Conservation (phyloP, 2,113 vertebrate species). For the Lycaon pictus region DNA sequence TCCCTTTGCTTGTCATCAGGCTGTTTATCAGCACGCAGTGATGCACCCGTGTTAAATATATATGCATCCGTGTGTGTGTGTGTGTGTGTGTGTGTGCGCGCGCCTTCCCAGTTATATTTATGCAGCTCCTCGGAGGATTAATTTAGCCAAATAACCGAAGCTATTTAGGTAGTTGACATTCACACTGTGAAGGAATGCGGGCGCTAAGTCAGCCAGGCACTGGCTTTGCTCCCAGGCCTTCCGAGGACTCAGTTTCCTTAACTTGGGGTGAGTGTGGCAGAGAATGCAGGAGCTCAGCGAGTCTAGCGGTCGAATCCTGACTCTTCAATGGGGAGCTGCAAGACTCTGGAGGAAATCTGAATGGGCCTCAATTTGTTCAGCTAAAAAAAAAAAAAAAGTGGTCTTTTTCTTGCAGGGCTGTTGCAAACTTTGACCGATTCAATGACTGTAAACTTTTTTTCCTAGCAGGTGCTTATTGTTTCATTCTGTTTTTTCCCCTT, state of each 20-base stretch:
- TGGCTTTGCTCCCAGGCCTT: background rate
- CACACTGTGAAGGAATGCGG: slow-evolving; percentile 27
- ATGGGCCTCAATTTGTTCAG: background rate
- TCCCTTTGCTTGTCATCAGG: slow-evolving; percentile 72
- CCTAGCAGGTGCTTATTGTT: background rate
- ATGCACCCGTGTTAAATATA: slow-evolving; percentile 78
- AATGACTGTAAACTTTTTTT: background rate
- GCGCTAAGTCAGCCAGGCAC: background rate
- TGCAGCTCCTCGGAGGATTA: slow-evolving; percentile 82
- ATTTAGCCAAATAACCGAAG: slow-evolving; percentile 78
- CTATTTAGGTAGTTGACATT: slow-evolving; percentile 80
- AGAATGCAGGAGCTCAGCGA: background rate
- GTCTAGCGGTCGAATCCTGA: background rate
- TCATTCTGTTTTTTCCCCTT: background rate
- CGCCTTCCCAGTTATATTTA: slow-evolving; percentile 78
- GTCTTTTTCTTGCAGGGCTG: background rate
- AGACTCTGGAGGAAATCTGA: background rate
- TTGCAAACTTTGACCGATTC: background rate
- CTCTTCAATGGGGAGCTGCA: rapidly evolving
- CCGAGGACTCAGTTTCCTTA: slow-evolving; percentile 34
- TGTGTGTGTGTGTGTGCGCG: background rate
- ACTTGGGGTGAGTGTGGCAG: background rate
- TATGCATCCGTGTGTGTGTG: slow-evolving; percentile 55
- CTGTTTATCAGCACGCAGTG: slow-evolving; percentile 78
- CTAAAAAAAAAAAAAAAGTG: background rate